Conservation (phyloP, 2,113 vertebrate species). For the Bubo scandiacus region DNA sequence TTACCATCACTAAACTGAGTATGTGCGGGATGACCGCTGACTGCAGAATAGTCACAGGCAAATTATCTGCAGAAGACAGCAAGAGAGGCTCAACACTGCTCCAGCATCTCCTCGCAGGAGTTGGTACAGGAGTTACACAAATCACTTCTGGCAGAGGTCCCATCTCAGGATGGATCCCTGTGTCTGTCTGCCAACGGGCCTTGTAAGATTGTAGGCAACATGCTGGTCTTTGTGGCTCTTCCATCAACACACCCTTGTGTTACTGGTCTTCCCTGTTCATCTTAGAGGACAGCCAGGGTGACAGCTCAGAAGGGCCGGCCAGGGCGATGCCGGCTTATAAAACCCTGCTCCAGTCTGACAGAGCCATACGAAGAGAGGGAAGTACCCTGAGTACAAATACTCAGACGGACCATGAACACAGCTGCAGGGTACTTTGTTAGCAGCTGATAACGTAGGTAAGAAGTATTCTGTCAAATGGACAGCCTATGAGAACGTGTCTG, state of each 20-base stretch:
- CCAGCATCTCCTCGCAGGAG: neutral
- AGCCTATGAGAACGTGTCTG: neutral
- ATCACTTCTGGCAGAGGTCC: neutral
- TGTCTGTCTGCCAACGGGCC: neutral
- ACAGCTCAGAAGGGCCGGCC: neutral
- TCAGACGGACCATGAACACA: rapidly evolving
- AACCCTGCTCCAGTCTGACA: neutral
- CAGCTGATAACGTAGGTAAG: rapidly evolving
- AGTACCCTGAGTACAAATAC: rapidly evolving
- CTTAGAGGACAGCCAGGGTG: neutral
- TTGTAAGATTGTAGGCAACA: too few relatives aligned
- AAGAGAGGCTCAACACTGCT: neutral
- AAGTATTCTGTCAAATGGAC: neutral
- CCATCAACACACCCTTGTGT: neutral
- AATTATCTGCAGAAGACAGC: neutral
- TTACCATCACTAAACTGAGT: rapidly evolving
- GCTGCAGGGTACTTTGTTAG: rapidly evolving
- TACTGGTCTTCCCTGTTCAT: neutral
- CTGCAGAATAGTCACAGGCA: neutral
- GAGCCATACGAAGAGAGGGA: rapidly evolving
- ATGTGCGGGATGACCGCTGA: neutral
- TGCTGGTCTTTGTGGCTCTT: neutral
- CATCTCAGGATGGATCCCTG: neutral
- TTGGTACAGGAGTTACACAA: rapidly evolving
- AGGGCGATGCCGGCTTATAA: rapidly evolving